A percentile compares a stretch with the other conserved stretches of the same genome.
Evolutionary conservation across 2,888 invertebrate species (phyloP).

Genomic region (Epinotia ramella): DNA sequence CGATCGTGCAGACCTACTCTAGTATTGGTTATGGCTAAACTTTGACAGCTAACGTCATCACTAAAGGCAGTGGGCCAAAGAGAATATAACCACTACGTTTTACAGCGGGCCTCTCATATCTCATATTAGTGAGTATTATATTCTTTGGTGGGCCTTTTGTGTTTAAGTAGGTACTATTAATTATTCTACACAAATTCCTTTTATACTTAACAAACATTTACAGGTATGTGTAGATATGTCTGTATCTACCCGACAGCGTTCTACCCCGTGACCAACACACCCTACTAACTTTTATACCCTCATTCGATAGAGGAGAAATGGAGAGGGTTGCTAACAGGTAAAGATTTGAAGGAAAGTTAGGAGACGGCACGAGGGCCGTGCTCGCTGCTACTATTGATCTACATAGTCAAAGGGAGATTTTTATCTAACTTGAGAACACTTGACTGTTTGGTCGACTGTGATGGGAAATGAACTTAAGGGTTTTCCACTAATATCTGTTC

Average conservation of each 20-base stretch:
- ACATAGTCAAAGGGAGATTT: conserved; percentile 1
- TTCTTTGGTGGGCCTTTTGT: too few relatives aligned
- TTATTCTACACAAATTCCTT: not conserved
- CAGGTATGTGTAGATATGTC: conserved; percentile 13
- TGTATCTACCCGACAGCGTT: conserved; percentile 55
- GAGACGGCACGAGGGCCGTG: conserved; percentile 12
- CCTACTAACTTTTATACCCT: conserved; percentile 81
- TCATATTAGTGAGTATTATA: too few relatives aligned
- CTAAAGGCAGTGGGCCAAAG: too few relatives aligned
- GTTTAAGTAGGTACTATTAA: too few relatives aligned
- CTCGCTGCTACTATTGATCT: conserved; percentile 18
- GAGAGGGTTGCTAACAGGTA: conserved; percentile 44
- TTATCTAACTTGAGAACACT: not conserved
- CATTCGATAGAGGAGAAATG: conserved; percentile 70
- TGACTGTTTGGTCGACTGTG: not conserved
- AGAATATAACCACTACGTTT: too few relatives aligned
- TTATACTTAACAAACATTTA: not conserved
- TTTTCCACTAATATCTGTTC: not conserved
- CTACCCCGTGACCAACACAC: conserved; percentile 72
- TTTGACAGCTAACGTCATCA: too few relatives aligned
- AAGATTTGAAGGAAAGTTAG: conserved; percentile 34
- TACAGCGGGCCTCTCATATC: too few relatives aligned
- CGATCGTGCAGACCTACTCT: too few relatives aligned
- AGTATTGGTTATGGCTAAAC: too few relatives aligned
- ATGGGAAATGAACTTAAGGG: not conserved